A percentile compares a stretch with the other conserved stretches of the same genome.
Evolutionary conservation across 1,140 invertebrate species (phyloP).

Genomic region (Cryptotermes secundus): DNA sequence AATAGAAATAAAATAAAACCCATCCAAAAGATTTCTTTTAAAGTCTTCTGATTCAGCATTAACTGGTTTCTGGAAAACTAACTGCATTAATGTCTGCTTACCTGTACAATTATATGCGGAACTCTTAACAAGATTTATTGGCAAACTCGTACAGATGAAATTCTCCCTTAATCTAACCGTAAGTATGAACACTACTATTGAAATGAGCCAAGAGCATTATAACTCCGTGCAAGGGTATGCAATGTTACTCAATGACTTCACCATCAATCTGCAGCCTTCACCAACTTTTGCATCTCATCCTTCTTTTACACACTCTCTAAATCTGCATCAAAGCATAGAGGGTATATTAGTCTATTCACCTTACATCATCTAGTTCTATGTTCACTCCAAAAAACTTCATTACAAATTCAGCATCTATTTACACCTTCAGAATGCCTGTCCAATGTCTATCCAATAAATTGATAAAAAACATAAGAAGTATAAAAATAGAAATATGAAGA

Average conservation of each 20-base stretch:
- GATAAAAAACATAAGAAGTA: no score
- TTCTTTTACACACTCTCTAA: not conserved
- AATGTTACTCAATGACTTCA: not conserved
- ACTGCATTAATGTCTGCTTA: constrained; percentile 8
- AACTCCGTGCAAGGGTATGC: not conserved
- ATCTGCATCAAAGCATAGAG: not conserved
- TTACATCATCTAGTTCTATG: not conserved
- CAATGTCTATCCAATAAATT: no score
- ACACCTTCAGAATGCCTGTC: no score
- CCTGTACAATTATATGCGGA: not conserved
- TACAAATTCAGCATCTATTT: not conserved
- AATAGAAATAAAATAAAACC: not conserved
- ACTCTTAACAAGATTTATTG: not conserved
- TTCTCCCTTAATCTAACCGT: not conserved
- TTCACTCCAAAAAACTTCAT: constrained; percentile 1
- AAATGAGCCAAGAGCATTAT: not conserved
- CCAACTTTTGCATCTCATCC: not conserved
- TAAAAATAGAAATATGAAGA: no score
- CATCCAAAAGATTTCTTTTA: not conserved
- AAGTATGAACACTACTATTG: not conserved
- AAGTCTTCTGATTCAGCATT: not conserved
- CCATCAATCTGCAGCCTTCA: not conserved
- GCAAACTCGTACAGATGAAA: not conserved
- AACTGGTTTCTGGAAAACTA: constrained; percentile 16
- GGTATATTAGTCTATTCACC: not conserved